Base-by-base conservation (phyloP, 2,797 vertebrate species). In the Xenopus petersii region DNA sequence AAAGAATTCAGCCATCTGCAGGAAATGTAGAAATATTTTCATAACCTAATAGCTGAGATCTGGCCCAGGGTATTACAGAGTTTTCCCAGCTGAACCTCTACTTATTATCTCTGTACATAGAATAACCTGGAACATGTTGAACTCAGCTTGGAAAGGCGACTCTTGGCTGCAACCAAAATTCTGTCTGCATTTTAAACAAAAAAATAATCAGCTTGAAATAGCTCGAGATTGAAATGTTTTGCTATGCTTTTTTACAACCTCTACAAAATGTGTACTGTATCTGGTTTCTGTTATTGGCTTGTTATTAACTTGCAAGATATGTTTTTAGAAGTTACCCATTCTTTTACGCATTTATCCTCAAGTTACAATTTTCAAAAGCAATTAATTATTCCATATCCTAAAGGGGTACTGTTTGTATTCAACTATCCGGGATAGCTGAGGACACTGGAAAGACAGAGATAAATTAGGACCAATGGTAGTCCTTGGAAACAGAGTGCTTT, bases 1-100 rank as follows among this genome's bases (percentile, higher is more conserved):
- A 89, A 89, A 84, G 84, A 88, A 89, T 88, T 77, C 81, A 86
- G 81, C 87, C 89, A 91, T 90, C 90, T 92, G 90, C 82, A 87
- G 87, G 88, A 90, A 91, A 89, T 87, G 82, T 85, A 82, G 85
- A 89, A 89, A 89, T 91, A 88, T 90, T 91, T 91, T 90, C 90
- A 86, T 90, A 88, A 88, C 82, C 85, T 85, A 85, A 89, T 86
- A 85, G 82, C 82, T 82, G 80, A 85, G 83, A 83, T 88, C 80
- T 89, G 83, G 85, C 87, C 81, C 85, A 81, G 64, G 83, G 55
- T 88, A 84, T 82, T 83, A 80, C 79, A 86, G 86, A 89, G 81
- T 87, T 88, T 89, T 88, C 75, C 86, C 87, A 90, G 88, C 83
- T 92, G 87, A 89, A 90, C 82, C 83, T 90, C 81, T 88, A 81